phyloP scores from a whole-genome alignment of 2,797 vertebrate species.

The Avahi laniger region DNA sequence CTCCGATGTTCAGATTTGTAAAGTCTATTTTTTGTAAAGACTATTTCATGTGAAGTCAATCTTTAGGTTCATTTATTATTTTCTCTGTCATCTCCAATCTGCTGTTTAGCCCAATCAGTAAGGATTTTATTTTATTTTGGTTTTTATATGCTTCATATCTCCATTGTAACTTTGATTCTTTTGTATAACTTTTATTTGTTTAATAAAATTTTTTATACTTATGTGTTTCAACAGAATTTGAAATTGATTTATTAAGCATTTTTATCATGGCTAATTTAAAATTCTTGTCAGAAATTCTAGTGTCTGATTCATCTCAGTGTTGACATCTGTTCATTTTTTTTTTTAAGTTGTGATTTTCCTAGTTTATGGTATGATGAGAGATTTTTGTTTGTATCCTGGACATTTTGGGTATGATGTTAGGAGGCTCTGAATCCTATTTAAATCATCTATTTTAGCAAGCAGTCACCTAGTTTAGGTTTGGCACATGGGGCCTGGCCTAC shows the following conservation, averaged over 20 bases:
- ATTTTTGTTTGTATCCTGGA: constrained; percentile 1
- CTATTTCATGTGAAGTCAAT: too few relatives aligned
- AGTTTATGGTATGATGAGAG: neutral
- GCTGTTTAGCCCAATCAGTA: too few relatives aligned
- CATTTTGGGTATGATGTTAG: neutral
- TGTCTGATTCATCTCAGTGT: neutral
- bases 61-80: too few relatives aligned
- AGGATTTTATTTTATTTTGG: too few relatives aligned
- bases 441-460: neutral
- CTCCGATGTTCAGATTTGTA: too few relatives aligned
- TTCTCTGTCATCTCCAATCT: too few relatives aligned
- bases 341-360: neutral
- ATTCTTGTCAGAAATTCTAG: neutral
- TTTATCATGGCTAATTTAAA: neutral
- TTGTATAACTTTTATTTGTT: neutral
- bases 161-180: too few relatives aligned
- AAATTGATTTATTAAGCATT: neutral
- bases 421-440: neutral
- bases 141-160: neutral
- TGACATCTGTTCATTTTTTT: constrained; percentile 15
- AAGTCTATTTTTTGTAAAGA: too few relatives aligned
- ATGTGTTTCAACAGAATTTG: neutral
- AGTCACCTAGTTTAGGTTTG: neutral
- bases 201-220: neutral
- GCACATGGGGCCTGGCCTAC: constrained; percentile 5